Percentiles rank a stretch among this genome's conserved stretches.
Evolutionary conservation across 1,140 invertebrate species (phyloP).

Genomic region (Ips nitidus): DNA sequence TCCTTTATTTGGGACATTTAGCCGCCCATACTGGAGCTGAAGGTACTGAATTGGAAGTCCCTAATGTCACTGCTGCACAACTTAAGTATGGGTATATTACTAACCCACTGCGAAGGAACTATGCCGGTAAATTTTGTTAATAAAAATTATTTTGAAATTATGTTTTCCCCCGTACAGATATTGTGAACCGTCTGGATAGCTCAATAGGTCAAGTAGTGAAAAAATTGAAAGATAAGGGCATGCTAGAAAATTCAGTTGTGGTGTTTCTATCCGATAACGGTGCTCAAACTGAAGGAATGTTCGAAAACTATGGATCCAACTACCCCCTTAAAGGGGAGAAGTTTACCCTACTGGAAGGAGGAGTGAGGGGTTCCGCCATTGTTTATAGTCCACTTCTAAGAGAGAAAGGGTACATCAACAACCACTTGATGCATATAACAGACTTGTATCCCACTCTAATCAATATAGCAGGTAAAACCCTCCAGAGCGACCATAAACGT

Average conservation of each 20-base stretch:
- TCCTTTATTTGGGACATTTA: slow-evolving; percentile 78
- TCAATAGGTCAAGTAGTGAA: slow-evolving; percentile 75
- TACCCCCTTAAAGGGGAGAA: slow-evolving; percentile 83
- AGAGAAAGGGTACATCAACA: slow-evolving; percentile 58
- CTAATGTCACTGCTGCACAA: slow-evolving; percentile 75
- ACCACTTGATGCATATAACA: slow-evolving; percentile 74
- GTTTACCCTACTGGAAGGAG: slow-evolving; percentile 85
- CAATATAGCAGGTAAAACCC: slow-evolving; percentile 60
- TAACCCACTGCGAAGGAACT: slow-evolving; percentile 70
- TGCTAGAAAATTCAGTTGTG: slow-evolving; percentile 74
- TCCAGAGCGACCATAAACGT: neutral
- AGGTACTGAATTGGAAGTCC: slow-evolving; percentile 62
- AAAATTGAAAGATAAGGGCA: slow-evolving; percentile 63
- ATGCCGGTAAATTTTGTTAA: slow-evolving; percentile 63
- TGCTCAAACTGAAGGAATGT: slow-evolving; percentile 71
- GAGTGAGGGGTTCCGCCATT: slow-evolving; percentile 70
- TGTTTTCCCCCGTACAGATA: slow-evolving; percentile 57
- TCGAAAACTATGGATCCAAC: slow-evolving; percentile 80
- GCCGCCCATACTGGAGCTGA: slow-evolving; percentile 76
- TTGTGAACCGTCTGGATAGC: slow-evolving; percentile 82
- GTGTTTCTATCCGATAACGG: slow-evolving; percentile 79
- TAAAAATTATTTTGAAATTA: neutral
- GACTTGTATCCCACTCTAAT: slow-evolving; percentile 90
- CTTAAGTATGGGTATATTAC: slow-evolving; percentile 75
- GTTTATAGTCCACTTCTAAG: slow-evolving; percentile 64